Base-by-base conservation (phyloP, 64 coral and sea anemone genomes). In the Stichodactyla helianthus region DNA sequence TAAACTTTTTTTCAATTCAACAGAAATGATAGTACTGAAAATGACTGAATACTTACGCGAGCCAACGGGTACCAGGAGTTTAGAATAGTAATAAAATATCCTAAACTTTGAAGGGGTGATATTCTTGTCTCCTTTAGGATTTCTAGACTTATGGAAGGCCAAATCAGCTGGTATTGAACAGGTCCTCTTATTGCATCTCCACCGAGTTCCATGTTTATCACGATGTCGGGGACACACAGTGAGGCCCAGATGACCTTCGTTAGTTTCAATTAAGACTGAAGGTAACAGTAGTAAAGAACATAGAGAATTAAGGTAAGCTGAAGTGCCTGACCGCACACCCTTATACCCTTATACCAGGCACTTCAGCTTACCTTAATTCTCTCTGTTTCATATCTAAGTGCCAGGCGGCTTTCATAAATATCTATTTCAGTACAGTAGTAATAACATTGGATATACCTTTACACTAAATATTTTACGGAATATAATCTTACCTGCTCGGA, bases 211-310 rank as follows among this genome's bases (percentile, higher is more conserved):
- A 67, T 76, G 86, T 57, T 55, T 52, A 44, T 84, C 85, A 59
- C 83, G 83, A 86, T 91, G 89, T 79, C 89, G 71, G 62, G 89
- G 89, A 64, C 89, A 91, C 67, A 91, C 84, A 8, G 83, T 91
- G 10, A 91, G 2, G 14, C 20, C 28, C 50, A 90, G 52, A 9
- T 79, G 26, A 22, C n/a, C 26, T 26, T 90, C 71, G 58, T 77
- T 25, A 27, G 76, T 44, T 20, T 90, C 83, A 79, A 90, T 74
- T 19, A 84, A 14, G 2, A 64, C 65, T 83, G 50, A 56, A 26
- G 54, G 67, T 14, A 56, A 82, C 1, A 51, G 17, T 53, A 90
- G 1, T 3, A 44, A 1, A 44, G 35, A 44, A 44, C 35, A 44
- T 44, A 44, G 1, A 44, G 35, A 44, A 44, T 44, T 44, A 44